Base-by-base conservation (phyloP, 2,797 vertebrate species). In the Scomberomorus guttatus region DNA sequence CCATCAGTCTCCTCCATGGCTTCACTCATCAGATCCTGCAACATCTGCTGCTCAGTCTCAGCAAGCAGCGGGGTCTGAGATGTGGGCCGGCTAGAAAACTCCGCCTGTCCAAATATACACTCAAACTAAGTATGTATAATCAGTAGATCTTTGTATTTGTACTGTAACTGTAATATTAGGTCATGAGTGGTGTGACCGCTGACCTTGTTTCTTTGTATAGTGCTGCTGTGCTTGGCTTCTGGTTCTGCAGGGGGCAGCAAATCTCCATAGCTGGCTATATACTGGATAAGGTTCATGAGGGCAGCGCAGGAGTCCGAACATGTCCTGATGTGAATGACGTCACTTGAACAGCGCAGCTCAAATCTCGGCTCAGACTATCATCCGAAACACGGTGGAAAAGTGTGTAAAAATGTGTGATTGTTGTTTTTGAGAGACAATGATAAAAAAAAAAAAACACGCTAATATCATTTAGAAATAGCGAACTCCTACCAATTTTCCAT, bases 221-320 rank as follows among this genome's bases (percentile, higher is more conserved):
- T 79, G 72, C 91, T 87, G 75, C 90, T 92, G 90, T 92, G 92
- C 56, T 96, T 95, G 63, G 90, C 44, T 42, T 97, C 97, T 3
- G 86, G 90, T 79, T 95, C 96, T 72, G 88, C 1, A 0, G 97
- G 96, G 1, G 95, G 95, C 55, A 97, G 87, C 13, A 99, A 85
- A 90, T 99, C 98, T 68, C 98, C 98, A 0, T 99, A 99, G 91
- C 96, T 98, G 60, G 98, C 98, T 14, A 99, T 94, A 70, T 99
- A 99, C 59, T 99, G 98, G 83, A 99, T 99, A 24, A 99, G 98
- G 86, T 99, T 99, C 98, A 99, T 99, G 11, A 99, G 93, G 0
- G 98, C 98, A 0, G 98, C 98, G 67, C 98, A 99, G 0, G 98
- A 99, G 89, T 99, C 98, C 0, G 97, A 98, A 88, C 98, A 99